phyloP scores from a whole-genome alignment of 2,113 vertebrate species.

The Cygnus buccinator region DNA sequence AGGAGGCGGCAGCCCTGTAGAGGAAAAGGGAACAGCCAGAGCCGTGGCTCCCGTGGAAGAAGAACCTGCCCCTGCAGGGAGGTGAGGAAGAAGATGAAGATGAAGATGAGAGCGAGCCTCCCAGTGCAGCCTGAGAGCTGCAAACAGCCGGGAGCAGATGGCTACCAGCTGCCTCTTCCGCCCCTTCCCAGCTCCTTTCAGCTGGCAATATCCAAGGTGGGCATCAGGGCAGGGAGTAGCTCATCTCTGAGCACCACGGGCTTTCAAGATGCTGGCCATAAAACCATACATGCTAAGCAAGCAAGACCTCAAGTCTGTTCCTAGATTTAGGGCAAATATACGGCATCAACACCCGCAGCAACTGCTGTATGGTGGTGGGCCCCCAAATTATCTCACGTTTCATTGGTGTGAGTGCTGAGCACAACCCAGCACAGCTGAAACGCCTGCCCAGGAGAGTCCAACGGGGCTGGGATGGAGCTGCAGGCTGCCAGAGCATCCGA shows the following conservation, averaged over 20 bases:
- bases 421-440: neutral
- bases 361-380: accelerated
- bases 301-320: neutral
- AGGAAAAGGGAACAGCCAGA: neutral
- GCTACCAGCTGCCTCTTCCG: neutral
- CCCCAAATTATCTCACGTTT: neutral
- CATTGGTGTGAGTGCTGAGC: neutral
- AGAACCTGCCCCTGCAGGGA: neutral
- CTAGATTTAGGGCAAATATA: neutral
- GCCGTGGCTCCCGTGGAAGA: accelerated
- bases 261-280: neutral
- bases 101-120: neutral
- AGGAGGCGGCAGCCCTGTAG: neutral
- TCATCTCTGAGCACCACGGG: neutral
- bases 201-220: neutral
- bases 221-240: accelerated
- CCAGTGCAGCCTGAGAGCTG: neutral
- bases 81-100: neutral
- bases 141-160: neutral
- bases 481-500: neutral
- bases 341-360: neutral
- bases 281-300: neutral
- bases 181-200: neutral
- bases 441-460: neutral
- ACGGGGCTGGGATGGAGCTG: neutral